These are phyloP conservation scores for Oreochromis grahami DNA, from an alignment of 2,797 vertebrate species.

Conservation along the genomic window DNA sequence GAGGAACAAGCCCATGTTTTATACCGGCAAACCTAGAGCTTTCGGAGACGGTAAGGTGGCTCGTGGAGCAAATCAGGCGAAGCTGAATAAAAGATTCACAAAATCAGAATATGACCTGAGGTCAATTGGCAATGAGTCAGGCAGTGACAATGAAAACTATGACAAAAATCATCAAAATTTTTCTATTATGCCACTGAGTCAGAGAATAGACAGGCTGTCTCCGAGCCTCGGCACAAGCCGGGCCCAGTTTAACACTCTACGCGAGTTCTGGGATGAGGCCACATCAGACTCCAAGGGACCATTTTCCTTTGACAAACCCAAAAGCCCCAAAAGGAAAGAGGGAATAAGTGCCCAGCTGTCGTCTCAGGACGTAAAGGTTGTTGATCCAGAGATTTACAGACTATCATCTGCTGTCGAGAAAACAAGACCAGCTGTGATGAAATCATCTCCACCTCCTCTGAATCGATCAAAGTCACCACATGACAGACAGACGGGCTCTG, in stretches of 20 bases:
- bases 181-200: slow-evolving; percentile 75
- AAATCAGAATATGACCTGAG: slow-evolving; percentile 77
- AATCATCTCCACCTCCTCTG: slow-evolving; percentile 28
- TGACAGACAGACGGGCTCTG: slow-evolving; percentile 26
- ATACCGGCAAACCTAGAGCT: slow-evolving; percentile 34
- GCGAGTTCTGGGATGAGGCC: slow-evolving; percentile 85
- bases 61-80: slow-evolving; percentile 22
- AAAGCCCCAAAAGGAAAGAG: slow-evolving; percentile 60
- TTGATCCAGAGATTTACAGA: slow-evolving; percentile 24
- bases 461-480: slow-evolving; percentile 34
- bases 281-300: slow-evolving; percentile 43
- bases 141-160: slow-evolving; percentile 37
- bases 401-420: slow-evolving; percentile 37
- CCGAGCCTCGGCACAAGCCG: slow-evolving; percentile 66
- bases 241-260: slow-evolving; percentile 83
- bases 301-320: slow-evolving; percentile 37
- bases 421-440: slow-evolving; percentile 12
- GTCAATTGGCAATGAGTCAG: slow-evolving; percentile 45
- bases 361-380: slow-evolving; percentile 41
- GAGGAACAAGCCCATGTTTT: slow-evolving; percentile 43
- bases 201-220: slow-evolving; percentile 72
- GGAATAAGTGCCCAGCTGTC: slow-evolving; percentile 3
- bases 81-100: slow-evolving; percentile 72
- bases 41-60: slow-evolving; percentile 12
- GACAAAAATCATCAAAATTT: slow-evolving; percentile 61